Evolutionary conservation across 1,140 invertebrate species (phyloP), one percentile per base, ranked within the genome.

Genomic region (Asbolus verrucosus): DNA sequence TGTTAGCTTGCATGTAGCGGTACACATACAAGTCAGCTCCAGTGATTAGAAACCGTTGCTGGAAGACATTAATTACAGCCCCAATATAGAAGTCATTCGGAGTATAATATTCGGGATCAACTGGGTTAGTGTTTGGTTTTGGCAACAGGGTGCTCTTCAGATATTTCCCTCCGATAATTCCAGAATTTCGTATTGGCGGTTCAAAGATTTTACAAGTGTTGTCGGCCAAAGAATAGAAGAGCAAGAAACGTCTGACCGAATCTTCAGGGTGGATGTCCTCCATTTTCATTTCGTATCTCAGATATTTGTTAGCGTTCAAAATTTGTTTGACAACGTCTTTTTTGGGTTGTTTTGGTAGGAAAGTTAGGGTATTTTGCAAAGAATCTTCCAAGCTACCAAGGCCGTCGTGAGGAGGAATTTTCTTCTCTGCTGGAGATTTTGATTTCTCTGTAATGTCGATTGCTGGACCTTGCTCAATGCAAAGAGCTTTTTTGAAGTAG

Each of bases 381-480:
- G 91, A 89, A 76, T 94, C 92, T 76, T 94, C 91, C 8, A 90
- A 84, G 15, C 87, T 82, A n/a, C 92, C 91, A 73, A 90, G 88
- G 3, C 89, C 89, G 82, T 84, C 89, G 83, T 85, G 90, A 30
- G 90, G 89, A 1, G 91, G 89, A 39, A 86, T 76, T 68, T 68
- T 71, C 13, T 63, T 43, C 38, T 67, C 30, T 2, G 67, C 38
- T 16, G 33, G 14, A 15, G 46, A 21, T 60, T 77, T 70, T 1
- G 74, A 71, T 16, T 76, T 73, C 27, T 76, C 67, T 11, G 66
- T 60, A 18, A 79, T 70, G 14, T 68, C 54, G 18, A 82, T 77
- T 4, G 77, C 41, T 0, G 77, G 73, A 66, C 70, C 74, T 66
- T 82, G 81, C 70, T 79, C 75, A 1, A 77, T 77, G 43, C 78